Base-by-base conservation (phyloP, 2,797 vertebrate genomes). In the Brachyrhaphis roseni region DNA sequence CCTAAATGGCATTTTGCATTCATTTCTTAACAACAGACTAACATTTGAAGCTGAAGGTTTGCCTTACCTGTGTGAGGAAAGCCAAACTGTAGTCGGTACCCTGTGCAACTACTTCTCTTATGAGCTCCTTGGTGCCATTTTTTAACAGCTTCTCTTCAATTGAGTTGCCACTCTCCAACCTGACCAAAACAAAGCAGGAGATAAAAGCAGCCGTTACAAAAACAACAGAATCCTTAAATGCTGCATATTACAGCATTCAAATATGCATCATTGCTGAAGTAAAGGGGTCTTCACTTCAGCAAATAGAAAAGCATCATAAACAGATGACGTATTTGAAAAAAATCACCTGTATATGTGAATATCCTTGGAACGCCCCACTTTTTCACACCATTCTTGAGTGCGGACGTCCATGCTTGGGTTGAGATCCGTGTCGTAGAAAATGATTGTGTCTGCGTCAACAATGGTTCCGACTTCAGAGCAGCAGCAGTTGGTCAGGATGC, bases 321-420 rank as follows among this genome's bases (percentile, higher is more conserved):
- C 4, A n/a, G n/a, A 57, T 47, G 31, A 47, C 12, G 59, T 26
- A 28, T 5, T 43, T 26, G 59, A 68, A 51, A 55, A 77, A 55
- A 77, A 77, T 89, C 59, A 98, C 98, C 98, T 97, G 95, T 99
- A 99, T 88, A 99, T 98, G 88, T 99, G 97, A 86, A 99, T 97
- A 85, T 99, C 98, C 90, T 98, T 98, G 81, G 96, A 97, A n/a
- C 97, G 97, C 8, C 97, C 97, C 43, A 99, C 97, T 90, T 96
- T 96, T 90, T 98, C 97, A 74, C 98, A 99, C 97, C 97, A 98
- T 80, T 98, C 97, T 90, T 98, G 97, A n/a, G 97, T 97, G 91
- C 96, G 97, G 20, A 95, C 95, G 39, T 98, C 98, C 96, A 98
- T 97, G 90, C 97, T 97, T 70, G 98, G 98, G 90, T 98, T 98